These are phyloP conservation scores for Bombus consobrinus DNA, from an alignment of 1,140 invertebrate species.

Conservation along the genomic window DNA sequence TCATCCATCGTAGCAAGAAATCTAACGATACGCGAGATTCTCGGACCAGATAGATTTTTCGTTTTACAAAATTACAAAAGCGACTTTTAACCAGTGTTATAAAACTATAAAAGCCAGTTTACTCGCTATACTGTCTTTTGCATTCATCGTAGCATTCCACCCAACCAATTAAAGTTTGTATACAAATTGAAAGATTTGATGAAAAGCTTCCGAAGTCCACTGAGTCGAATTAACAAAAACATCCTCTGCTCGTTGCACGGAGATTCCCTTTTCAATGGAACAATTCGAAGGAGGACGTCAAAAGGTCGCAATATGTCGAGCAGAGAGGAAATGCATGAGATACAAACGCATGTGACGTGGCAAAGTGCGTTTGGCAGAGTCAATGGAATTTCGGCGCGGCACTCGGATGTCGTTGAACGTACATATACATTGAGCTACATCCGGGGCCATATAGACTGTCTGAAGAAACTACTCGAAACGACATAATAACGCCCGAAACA, in stretches of 20 bases:
- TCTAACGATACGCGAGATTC: rapidly evolving
- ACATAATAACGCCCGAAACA: constrained; percentile 46
- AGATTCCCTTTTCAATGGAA: not conserved
- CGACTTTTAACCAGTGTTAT: rapidly evolving
- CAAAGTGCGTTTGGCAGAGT: constrained; percentile 59
- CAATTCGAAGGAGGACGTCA: not conserved
- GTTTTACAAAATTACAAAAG: no score
- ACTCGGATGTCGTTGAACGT: constrained; percentile 46
- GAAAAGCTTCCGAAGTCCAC: no score
- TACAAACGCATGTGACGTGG: constrained; percentile 62
- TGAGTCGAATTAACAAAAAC: not conserved
- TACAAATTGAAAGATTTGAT: no score
- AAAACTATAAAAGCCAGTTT: no score
- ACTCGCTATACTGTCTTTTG: no score
- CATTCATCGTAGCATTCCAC: no score
- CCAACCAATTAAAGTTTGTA: no score
- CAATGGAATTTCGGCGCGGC: constrained; percentile 75
- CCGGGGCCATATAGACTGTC: constrained; percentile 39
- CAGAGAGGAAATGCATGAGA: constrained; percentile 18
- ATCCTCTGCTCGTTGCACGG: not conserved
- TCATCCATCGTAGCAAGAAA: not conserved
- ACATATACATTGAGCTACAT: constrained; percentile 14
- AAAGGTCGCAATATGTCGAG: constrained; percentile 1
- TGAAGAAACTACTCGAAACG: constrained; percentile 44
- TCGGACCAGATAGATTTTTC: no score